Percentiles rank a stretch among this genome's conserved stretches.
These are phyloP conservation scores for Eulemur rubriventer DNA, from an alignment of 2,797 vertebrate genomes.

Conservation along the genomic window DNA sequence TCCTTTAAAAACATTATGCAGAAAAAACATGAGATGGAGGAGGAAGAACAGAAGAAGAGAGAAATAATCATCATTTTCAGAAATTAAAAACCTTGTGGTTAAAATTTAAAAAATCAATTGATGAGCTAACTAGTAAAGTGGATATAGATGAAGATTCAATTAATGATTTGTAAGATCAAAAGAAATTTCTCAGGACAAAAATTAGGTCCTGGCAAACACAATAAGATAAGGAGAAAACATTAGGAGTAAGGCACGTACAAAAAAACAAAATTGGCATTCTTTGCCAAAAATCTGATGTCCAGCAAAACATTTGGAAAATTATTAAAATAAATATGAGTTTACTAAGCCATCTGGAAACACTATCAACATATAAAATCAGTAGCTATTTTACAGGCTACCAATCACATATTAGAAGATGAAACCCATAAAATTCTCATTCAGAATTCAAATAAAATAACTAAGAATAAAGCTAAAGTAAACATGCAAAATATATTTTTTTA, in stretches of 20 bases:
- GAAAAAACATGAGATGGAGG: neutral
- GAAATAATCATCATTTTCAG: neutral
- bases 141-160: neutral
- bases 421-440: neutral
- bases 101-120: neutral
- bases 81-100: neutral
- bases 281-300: neutral
- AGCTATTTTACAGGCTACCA: neutral
- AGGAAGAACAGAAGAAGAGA: neutral
- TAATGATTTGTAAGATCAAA: neutral
- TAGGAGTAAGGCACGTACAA: neutral
- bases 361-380: slow-evolving; percentile 31
- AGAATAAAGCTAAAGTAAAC: slow-evolving; percentile 23
- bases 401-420: slow-evolving; percentile 42
- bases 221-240: neutral
- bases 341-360: slow-evolving; percentile 11
- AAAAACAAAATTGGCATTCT: slow-evolving; percentile 14
- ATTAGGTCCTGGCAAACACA: neutral
- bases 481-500: neutral
- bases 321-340: slow-evolving; percentile 39
- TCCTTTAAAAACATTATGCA: neutral
- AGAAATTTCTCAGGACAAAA: neutral
- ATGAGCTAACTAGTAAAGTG: neutral
- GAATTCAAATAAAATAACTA: slow-evolving; percentile 16
- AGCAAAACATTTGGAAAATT: slow-evolving; percentile 30